Evolutionary conservation across 2,113 vertebrate species (phyloP).

Genomic region (Piprites chloris): DNA sequence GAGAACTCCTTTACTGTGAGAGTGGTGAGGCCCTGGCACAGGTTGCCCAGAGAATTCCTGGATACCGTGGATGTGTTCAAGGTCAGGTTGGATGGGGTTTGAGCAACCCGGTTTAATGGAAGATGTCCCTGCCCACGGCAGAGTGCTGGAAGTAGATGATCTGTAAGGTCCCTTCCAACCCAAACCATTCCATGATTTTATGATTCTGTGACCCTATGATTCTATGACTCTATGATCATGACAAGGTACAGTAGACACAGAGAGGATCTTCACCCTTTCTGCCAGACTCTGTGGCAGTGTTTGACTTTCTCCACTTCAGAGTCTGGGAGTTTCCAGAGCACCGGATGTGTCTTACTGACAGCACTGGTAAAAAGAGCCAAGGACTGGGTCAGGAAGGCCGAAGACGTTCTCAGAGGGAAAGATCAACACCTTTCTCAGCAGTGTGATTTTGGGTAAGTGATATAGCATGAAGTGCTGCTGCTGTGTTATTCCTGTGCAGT

Average conservation of each 20-base stretch:
- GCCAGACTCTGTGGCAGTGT: not conserved
- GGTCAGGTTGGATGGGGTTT: accelerated
- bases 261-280: not conserved
- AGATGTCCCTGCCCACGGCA: not conserved
- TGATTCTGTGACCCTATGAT: not conserved
- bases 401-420: not conserved
- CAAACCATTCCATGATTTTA: not conserved
- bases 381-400: not conserved
- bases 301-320: not conserved
- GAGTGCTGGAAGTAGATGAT: accelerated
- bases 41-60: not conserved
- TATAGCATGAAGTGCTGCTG: not conserved
- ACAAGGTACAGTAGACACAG: not conserved
- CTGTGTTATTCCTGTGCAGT: not conserved
- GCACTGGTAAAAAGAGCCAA: not conserved
- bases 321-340: not conserved
- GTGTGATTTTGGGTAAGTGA: not conserved
- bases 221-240: not conserved
- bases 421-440: not conserved
- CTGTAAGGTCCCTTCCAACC: not conserved
- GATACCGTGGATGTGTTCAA: not conserved
- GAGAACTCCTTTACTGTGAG: not conserved
- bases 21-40: not conserved
- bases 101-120: not conserved
- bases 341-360: not conserved